phyloP scores from a whole-genome alignment of 2,797 vertebrate species.

The Enteromius fasciolatus region DNA sequence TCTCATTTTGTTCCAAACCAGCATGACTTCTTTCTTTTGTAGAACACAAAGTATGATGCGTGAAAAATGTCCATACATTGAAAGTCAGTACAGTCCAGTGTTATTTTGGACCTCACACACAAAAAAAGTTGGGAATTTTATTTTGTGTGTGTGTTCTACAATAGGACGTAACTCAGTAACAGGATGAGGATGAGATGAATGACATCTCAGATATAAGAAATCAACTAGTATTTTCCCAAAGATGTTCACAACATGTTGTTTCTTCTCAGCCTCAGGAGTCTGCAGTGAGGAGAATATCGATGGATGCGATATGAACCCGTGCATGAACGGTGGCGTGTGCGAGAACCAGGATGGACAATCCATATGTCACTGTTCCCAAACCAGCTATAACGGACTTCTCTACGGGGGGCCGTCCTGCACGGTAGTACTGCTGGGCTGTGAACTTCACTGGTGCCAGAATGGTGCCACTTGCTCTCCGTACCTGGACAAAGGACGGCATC shows the following conservation, averaged over 20 bases:
- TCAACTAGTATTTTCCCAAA: not conserved
- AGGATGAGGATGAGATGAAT: not conserved
- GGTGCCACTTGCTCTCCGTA: conserved; percentile 83
- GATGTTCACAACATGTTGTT: not conserved
- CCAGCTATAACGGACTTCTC: conserved; percentile 72
- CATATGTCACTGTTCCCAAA: conserved; percentile 82
- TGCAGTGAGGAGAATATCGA: conserved; percentile 76
- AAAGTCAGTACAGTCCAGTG: not conserved
- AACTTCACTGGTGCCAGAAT: conserved; percentile 81
- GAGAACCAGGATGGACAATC: conserved; percentile 79
- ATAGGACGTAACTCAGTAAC: not conserved
- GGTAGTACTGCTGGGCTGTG: conserved; percentile 82
- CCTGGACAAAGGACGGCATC: conserved; percentile 73
- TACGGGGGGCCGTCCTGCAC: conserved; percentile 87
- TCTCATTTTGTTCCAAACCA: not conserved
- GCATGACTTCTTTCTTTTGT: not conserved
- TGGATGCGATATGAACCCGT: conserved; percentile 82
- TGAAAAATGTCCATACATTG: not conserved
- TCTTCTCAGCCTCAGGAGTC: conserved; percentile 69
- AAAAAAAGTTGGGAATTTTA: not conserved
- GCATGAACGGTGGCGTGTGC: conserved; percentile 87
- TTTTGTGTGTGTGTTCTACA: not conserved
- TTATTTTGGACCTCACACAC: too few species aligned
- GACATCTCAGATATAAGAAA: not conserved
- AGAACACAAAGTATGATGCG: not conserved